Evolutionary conservation across 2,797 vertebrate species (phyloP).

Genomic region (Falco naumanni): DNA sequence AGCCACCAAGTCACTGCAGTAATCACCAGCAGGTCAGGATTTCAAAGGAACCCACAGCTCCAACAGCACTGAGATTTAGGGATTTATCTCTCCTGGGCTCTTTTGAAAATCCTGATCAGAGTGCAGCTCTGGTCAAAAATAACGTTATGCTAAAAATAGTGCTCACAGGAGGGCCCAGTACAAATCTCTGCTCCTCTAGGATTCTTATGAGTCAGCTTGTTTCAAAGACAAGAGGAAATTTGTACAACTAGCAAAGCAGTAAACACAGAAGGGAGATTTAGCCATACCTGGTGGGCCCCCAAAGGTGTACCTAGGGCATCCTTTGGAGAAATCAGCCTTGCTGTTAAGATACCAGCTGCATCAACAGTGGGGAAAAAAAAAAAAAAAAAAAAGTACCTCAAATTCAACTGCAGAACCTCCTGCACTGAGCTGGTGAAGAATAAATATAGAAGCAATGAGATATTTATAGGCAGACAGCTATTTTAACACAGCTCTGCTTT

Average conservation of each 20-base stretch:
- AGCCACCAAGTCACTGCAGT: not conserved
- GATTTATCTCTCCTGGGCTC: conserved; percentile 44
- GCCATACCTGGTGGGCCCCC: not conserved
- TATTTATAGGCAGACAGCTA: conserved; percentile 61
- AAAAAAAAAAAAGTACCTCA: not conserved
- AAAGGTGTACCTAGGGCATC: not conserved
- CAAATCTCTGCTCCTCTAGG: not conserved
- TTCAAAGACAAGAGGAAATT: conserved; percentile 38
- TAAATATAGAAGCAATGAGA: conserved; percentile 46
- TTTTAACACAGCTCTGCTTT: conserved; percentile 48
- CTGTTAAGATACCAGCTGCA: not conserved
- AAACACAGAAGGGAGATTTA: not conserved
- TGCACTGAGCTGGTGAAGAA: not conserved
- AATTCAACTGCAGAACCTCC: not conserved
- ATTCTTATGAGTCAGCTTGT: conserved; percentile 7
- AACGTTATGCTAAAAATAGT: conserved; percentile 45
- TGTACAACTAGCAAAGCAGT: not conserved
- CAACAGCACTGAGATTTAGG: not conserved
- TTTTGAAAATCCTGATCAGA: conserved; percentile 57
- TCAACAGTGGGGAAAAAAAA: not conserved
- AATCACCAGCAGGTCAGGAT: not conserved
- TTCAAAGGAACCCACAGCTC: conserved; percentile 36
- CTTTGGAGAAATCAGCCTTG: not conserved
- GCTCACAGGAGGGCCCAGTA: not conserved
- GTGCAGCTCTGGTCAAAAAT: not conserved